These are phyloP conservation scores for Charina bottae DNA, from an alignment of 2,113 vertebrate species.

Conservation along the genomic window DNA sequence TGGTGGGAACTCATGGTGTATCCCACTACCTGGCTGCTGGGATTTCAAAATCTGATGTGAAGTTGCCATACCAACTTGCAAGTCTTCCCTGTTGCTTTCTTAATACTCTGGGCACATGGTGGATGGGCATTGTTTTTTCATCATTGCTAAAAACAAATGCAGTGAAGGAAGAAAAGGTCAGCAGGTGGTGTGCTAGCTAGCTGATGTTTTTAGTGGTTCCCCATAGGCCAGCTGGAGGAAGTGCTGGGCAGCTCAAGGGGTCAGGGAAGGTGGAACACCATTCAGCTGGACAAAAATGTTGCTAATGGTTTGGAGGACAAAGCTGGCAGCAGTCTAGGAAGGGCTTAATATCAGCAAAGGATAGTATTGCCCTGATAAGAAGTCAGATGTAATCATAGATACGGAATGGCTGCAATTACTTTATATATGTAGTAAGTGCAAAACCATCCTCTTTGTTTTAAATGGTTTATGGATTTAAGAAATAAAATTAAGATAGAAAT, in stretches of 20 bases:
- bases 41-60: background rate
- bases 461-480: constrained; percentile 1
- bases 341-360: background rate
- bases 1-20: background rate
- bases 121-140: background rate
- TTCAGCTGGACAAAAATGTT: background rate
- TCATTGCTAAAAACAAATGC: background rate
- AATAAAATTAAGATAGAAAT: background rate
- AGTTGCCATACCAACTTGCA: background rate
- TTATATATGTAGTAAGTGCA: background rate
- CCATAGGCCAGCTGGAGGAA: background rate
- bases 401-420: background rate
- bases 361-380: background rate
- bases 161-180: background rate
- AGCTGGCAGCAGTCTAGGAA: background rate
- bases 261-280: background rate
- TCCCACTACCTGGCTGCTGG: background rate
- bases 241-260: background rate
- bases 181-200: background rate
- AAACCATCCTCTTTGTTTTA: background rate
- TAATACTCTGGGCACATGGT: background rate
- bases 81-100: background rate
- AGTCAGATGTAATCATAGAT: background rate
- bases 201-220: background rate
- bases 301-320: background rate